Evolutionary conservation across 2,113 vertebrate genomes (phyloP).

Genomic region (Holacanthus passer): DNA sequence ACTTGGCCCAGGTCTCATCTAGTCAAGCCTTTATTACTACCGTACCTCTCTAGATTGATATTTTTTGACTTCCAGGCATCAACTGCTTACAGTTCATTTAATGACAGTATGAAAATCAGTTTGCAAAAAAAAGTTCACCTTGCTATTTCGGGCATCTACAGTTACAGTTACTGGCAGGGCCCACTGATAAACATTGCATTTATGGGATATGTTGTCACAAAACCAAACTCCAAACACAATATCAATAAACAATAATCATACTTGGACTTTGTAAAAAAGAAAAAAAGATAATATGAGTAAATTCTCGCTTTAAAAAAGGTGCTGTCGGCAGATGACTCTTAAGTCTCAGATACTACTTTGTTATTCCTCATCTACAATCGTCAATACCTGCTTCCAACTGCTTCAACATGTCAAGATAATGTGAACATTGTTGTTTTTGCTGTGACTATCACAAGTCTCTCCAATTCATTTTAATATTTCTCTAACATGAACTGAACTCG

Average conservation of each 20-base stretch:
- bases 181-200: neutral
- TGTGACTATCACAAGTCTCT: neutral
- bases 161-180: neutral
- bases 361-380: neutral
- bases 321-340: neutral
- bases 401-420: neutral
- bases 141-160: neutral
- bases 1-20: neutral
- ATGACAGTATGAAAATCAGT: neutral
- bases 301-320: neutral
- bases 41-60: neutral
- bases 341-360: neutral
- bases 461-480: constrained; percentile 10
- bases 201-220: neutral
- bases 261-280: neutral
- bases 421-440: neutral
- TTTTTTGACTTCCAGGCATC: too few relatives aligned
- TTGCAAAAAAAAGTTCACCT: neutral
- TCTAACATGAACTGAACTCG: constrained; percentile 5
- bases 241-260: neutral
- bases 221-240: neutral
- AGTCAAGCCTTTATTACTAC: neutral
- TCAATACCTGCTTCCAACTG: neutral
- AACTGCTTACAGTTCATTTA: neutral
- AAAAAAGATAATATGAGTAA: neutral